phyloP scores from a whole-genome alignment of 2,113 vertebrate genomes.

The Emydura subglobosa region DNA sequence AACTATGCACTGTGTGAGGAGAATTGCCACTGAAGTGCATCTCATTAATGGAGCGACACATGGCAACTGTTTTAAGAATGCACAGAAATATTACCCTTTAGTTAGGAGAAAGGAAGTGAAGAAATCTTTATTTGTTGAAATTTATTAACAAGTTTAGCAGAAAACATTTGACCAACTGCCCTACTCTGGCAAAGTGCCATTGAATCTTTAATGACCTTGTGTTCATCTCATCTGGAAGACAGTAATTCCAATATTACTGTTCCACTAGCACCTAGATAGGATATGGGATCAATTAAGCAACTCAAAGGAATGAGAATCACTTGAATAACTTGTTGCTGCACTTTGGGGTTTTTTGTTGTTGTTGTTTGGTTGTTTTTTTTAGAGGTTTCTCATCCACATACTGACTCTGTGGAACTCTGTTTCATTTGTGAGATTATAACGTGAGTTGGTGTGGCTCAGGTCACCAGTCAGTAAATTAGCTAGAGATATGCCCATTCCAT shows the following conservation, averaged over 20 bases:
- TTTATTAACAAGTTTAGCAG: neutral
- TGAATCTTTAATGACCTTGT: neutral
- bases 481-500: neutral
- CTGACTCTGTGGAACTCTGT: neutral
- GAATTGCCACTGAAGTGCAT: neutral
- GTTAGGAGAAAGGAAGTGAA: neutral
- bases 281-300: neutral
- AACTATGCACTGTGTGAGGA: neutral
- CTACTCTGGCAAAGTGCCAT: neutral
- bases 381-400: slow-evolving; percentile 5
- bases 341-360: neutral
- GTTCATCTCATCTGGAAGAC: neutral
- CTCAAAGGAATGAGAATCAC: neutral
- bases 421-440: neutral
- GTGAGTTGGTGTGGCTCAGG: neutral
- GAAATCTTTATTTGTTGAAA: neutral
- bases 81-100: neutral
- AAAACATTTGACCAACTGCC: neutral
- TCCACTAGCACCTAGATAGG: neutral
- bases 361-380: slow-evolving; percentile 1
- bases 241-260: neutral
- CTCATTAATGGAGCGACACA: neutral
- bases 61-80: slow-evolving; percentile 20
- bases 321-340: slow-evolving; percentile 22
- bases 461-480: neutral